phyloP scores from a whole-genome alignment of 1,140 invertebrate genomes.

The Drosophila orosa region DNA sequence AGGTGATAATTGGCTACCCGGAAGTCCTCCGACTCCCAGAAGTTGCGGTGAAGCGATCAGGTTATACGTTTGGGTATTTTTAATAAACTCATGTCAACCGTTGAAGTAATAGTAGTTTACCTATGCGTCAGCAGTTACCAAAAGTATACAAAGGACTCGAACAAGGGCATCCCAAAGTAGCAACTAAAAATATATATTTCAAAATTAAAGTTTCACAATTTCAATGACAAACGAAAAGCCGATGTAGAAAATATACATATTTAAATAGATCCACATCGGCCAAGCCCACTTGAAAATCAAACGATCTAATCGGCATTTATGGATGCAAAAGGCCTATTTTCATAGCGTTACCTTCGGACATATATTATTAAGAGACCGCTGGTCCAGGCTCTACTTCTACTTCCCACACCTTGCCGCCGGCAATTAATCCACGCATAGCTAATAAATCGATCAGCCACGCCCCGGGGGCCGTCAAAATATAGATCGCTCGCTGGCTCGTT shows the following conservation, averaged over 20 bases:
- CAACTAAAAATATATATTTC: slow-evolving; percentile 5
- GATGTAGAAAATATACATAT: slow-evolving; percentile 19
- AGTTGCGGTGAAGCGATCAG: neutral
- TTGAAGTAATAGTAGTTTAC: neutral
- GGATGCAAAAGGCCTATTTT: slow-evolving; percentile 46
- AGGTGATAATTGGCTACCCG: neutral
- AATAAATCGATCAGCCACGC: slow-evolving; percentile 41
- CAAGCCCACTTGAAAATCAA: slow-evolving; percentile 36
- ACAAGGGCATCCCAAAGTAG: neutral
- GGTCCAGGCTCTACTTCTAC: slow-evolving; percentile 32
- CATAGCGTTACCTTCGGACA: slow-evolving; percentile 45
- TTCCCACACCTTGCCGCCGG: slow-evolving; percentile 32
- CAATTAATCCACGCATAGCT: slow-evolving; percentile 44
- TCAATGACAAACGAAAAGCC: slow-evolving; percentile 11
- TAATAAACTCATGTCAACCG: neutral
- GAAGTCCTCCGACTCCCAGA: neutral
- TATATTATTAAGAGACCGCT: slow-evolving; percentile 43
- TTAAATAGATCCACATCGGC: slow-evolving; percentile 21
- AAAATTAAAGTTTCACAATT: neutral
- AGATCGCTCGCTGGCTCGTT: slow-evolving; percentile 10
- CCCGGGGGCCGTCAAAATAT: slow-evolving; percentile 44
- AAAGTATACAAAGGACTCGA: neutral
- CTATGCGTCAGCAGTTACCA: neutral
- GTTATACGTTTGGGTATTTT: neutral
- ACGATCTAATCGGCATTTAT: slow-evolving; percentile 19